Percentiles rank a stretch among this genome's conserved stretches.
Conservation (phyloP, 2,113 vertebrate species). For the Rhinopomastus cyanomelas region DNA sequence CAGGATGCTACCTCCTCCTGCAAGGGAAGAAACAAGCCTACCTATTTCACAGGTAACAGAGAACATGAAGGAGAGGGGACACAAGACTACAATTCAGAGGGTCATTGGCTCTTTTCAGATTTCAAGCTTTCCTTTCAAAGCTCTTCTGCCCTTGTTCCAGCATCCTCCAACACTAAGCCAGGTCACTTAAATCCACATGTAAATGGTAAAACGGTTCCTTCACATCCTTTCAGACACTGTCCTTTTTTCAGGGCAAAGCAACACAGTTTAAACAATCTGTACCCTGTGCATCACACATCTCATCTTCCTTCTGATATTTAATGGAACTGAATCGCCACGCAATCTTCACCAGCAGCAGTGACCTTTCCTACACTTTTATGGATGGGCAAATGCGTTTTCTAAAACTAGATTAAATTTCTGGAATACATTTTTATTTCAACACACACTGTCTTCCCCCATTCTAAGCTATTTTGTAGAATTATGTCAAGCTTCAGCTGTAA, state of each 20-base stretch:
- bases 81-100: neutral
- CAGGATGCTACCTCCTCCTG: neutral
- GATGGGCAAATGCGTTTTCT: slow-evolving; percentile 63
- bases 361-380: slow-evolving; percentile 54
- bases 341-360: slow-evolving; percentile 56
- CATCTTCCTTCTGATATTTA: slow-evolving; percentile 36
- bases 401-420: slow-evolving; percentile 61
- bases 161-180: neutral
- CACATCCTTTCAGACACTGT: neutral
- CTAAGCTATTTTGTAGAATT: slow-evolving; percentile 33
- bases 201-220: neutral
- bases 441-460: neutral
- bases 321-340: slow-evolving; percentile 50
- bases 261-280: slow-evolving; percentile 24
- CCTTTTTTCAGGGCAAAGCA: neutral
- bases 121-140: neutral
- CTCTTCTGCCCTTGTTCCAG: neutral
- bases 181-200: neutral
- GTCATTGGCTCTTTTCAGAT: neutral
- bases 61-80: neutral
- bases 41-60: neutral
- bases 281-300: slow-evolving; percentile 8
- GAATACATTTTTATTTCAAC: slow-evolving; percentile 38
- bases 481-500: slow-evolving; percentile 42
- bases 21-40: neutral